Evolutionary conservation across 2,888 invertebrate species (phyloP).

Genomic region (Drosophila peninsularis): DNA sequence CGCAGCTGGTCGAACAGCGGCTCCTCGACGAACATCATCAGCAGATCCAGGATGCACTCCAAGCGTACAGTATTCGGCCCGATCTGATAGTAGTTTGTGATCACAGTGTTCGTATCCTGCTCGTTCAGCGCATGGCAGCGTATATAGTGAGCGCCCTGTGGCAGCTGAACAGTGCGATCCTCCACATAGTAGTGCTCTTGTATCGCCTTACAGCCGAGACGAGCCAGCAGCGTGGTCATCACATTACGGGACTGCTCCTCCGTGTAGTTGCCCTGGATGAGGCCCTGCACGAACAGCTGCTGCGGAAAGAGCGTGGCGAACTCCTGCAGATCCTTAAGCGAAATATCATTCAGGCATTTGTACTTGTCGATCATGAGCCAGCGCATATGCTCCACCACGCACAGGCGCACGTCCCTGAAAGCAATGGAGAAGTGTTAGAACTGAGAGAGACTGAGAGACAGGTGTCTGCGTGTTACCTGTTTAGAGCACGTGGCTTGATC

Average conservation of each 20-base stretch:
- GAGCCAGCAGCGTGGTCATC: slow-evolving; percentile 86
- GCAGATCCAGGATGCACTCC: slow-evolving; percentile 89
- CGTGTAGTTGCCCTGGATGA: slow-evolving; percentile 92
- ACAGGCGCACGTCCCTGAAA: slow-evolving; percentile 88
- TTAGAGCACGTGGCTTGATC: slow-evolving; percentile 89
- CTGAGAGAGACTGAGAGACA: not conserved
- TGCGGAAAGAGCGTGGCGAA: slow-evolving; percentile 87
- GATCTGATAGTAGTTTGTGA: slow-evolving; percentile 94
- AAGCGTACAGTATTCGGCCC: slow-evolving; percentile 87
- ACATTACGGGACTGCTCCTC: slow-evolving; percentile 87
- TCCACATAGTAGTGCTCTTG: slow-evolving; percentile 83
- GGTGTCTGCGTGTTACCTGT: slow-evolving; percentile 86
- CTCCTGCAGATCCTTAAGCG: slow-evolving; percentile 87
- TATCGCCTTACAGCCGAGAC: slow-evolving; percentile 86
- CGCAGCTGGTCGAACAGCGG: slow-evolving; percentile 94
- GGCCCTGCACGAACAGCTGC: slow-evolving; percentile 89
- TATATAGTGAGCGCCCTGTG: slow-evolving; percentile 88
- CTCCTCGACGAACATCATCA: slow-evolving; percentile 94
- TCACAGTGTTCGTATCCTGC: slow-evolving; percentile 91
- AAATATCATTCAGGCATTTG: slow-evolving; percentile 86
- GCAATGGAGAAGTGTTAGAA: no score
- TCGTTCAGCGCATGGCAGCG: slow-evolving; percentile 90
- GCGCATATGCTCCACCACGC: slow-evolving; percentile 88
- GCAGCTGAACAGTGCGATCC: slow-evolving; percentile 88
- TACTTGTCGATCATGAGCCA: slow-evolving; percentile 90